Evolutionary conservation across 2,113 vertebrate species (phyloP).

Genomic region (Ciconia maguari): DNA sequence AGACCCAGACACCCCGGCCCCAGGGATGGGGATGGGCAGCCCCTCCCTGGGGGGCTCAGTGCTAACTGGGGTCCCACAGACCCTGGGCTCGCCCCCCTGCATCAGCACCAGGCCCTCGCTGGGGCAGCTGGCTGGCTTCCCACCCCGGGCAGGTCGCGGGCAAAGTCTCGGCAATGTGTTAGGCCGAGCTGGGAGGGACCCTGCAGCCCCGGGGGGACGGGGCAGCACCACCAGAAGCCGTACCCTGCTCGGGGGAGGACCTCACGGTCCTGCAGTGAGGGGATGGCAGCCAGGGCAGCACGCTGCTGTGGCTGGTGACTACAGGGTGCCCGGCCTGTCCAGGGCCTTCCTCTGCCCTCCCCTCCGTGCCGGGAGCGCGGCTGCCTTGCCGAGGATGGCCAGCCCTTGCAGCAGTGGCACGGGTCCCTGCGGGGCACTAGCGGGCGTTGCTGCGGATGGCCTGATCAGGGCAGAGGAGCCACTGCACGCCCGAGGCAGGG

Average conservation of each 20-base stretch:
- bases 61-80: not conserved
- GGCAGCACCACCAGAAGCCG: not conserved
- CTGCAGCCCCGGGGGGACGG: not conserved
- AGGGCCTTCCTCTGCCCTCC: no score
- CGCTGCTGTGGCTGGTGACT: accelerated
- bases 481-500: not conserved
- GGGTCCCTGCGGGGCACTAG: not conserved
- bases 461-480: not conserved
- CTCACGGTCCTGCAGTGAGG: accelerated
- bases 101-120: not conserved
- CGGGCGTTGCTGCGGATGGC: not conserved
- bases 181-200: not conserved
- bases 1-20: no score
- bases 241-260: not conserved
- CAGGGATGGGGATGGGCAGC: accelerated
- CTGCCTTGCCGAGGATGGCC: not conserved
- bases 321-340: not conserved
- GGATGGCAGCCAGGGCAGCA: not conserved
- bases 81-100: accelerated
- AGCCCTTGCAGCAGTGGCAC: not conserved
- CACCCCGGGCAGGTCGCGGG: accelerated
- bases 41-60: not conserved
- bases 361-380: no score
- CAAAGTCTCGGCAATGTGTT: accelerated
- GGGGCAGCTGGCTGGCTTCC: accelerated